These are phyloP conservation scores for Caenorhabditis panamensis DNA, from an alignment of 2,888 invertebrate species.

Conservation along the genomic window DNA sequence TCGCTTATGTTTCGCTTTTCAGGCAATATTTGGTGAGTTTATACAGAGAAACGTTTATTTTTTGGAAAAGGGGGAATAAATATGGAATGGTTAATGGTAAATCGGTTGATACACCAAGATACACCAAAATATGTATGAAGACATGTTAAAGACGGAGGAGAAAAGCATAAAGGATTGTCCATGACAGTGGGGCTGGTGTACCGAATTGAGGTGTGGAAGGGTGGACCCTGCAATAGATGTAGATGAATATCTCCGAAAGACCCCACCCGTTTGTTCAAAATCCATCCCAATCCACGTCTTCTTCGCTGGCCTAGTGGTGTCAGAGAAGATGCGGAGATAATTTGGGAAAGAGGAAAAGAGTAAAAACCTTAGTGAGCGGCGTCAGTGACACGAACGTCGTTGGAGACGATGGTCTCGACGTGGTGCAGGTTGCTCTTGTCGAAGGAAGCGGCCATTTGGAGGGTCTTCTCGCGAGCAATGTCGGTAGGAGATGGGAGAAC, in stretches of 20 bases:
- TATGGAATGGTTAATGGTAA: slow-evolving; percentile 39
- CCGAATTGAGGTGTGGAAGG: slow-evolving; percentile 22
- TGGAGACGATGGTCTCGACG: slow-evolving; percentile 75
- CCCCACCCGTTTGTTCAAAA: neutral
- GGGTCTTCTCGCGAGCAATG: slow-evolving; percentile 77
- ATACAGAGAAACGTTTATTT: no score
- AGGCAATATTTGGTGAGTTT: no score
- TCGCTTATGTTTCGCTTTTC: neutral
- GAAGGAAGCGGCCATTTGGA: slow-evolving; percentile 73
- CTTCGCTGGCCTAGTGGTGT: no score
- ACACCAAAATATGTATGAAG: slow-evolving; percentile 32
- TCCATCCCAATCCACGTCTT: slow-evolving; percentile 9
- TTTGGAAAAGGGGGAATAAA: slow-evolving; percentile 54
- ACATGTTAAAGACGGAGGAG: neutral
- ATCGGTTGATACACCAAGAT: slow-evolving; percentile 18
- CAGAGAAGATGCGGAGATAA: no score
- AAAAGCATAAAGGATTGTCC: slow-evolving; percentile 5
- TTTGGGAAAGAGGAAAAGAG: neutral
- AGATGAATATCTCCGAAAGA: slow-evolving; percentile 36
- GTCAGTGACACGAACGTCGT: slow-evolving; percentile 60
- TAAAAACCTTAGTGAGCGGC: slow-evolving; percentile 38
- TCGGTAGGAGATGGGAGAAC: slow-evolving; percentile 67
- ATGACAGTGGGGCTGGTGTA: slow-evolving; percentile 25
- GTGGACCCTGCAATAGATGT: slow-evolving; percentile 35
- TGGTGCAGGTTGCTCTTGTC: slow-evolving; percentile 75